Evolutionary conservation across 2,113 vertebrate species (phyloP).

Genomic region (Galemys pyrenaicus): DNA sequence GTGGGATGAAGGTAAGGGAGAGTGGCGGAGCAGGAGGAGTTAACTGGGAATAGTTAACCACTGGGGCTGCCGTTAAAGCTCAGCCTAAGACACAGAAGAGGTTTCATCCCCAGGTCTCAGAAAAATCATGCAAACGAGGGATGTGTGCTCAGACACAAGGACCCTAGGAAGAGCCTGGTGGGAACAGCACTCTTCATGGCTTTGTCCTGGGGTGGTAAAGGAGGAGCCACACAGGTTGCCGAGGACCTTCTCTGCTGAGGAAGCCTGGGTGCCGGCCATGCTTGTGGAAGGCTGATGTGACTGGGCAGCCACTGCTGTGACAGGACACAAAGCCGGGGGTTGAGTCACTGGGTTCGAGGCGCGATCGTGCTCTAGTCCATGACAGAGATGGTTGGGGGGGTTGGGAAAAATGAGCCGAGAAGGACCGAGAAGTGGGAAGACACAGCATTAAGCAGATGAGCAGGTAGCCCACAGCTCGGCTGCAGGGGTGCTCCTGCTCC

Average conservation of each 20-base stretch:
- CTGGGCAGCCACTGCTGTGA: neutral
- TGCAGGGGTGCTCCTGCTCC: neutral
- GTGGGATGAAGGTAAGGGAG: too few relatives aligned
- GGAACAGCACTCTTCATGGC: neutral
- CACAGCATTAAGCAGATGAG: neutral
- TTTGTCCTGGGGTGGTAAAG: neutral
- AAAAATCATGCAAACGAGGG: neutral
- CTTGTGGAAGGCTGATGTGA: neutral
- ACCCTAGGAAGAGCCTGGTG: neutral
- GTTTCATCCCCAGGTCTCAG: neutral
- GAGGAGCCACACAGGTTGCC: neutral
- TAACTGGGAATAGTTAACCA: neutral
- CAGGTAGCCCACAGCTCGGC: neutral
- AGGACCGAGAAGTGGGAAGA: neutral
- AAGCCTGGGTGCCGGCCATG: neutral
- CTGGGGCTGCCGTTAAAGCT: neutral
- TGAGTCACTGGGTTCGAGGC: slow-evolving; percentile 23
- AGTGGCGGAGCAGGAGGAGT: neutral
- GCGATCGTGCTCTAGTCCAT: neutral
- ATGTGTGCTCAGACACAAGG: neutral
- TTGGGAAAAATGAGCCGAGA: neutral
- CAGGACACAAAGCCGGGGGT: neutral
- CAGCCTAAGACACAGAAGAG: neutral
- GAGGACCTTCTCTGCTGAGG: neutral
- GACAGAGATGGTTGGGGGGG: neutral